Evolutionary conservation across 64 coral and sea anemone species (phyloP).

Genomic region (Porites australiensis): DNA sequence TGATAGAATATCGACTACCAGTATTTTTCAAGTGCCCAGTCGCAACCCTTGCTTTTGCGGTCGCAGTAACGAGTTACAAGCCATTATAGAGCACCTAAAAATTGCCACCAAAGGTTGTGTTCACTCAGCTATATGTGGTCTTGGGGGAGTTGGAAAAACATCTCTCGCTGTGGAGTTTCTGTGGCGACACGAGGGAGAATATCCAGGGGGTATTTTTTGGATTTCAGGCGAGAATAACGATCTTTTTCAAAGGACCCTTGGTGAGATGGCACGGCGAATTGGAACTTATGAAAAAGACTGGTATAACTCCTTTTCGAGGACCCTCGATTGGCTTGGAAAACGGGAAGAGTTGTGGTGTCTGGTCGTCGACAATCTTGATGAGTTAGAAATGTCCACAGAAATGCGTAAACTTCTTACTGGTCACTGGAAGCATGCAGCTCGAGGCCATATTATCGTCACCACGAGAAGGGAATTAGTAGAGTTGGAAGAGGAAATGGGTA

Average conservation of each 20-base stretch:
- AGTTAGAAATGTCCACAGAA: slow-evolving; percentile 56
- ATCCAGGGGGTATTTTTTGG: slow-evolving; percentile 66
- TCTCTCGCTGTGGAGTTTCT: slow-evolving; percentile 79
- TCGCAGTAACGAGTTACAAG: slow-evolving; percentile 50
- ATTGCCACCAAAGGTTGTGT: not conserved
- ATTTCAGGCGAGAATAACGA: slow-evolving; percentile 65
- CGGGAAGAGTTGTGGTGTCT: slow-evolving; percentile 60
- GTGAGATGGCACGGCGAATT: slow-evolving; percentile 61
- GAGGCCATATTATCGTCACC: slow-evolving; percentile 63
- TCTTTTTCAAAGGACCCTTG: slow-evolving; percentile 61
- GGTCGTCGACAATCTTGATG: slow-evolving; percentile 79
- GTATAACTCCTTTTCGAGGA: slow-evolving; percentile 26
- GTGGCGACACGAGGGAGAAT: slow-evolving; percentile 39
- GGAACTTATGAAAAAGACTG: slow-evolving; percentile 70
- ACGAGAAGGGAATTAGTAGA: slow-evolving; percentile 68
- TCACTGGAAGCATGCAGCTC: slow-evolving; percentile 60
- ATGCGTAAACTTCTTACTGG: slow-evolving; percentile 59
- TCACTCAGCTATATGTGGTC: slow-evolving; percentile 62
- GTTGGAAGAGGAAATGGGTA: slow-evolving; percentile 41
- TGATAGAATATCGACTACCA: not conserved
- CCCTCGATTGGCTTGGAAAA: slow-evolving; percentile 45
- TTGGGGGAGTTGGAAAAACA: slow-evolving; percentile 86
- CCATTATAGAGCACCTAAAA: slow-evolving; percentile 28
- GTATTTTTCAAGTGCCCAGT: slow-evolving; percentile 75
- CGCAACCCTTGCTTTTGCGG: slow-evolving; percentile 77